Evolutionary conservation across 2,888 invertebrate species (phyloP).

Genomic region (Chrysolina oricalcia): DNA sequence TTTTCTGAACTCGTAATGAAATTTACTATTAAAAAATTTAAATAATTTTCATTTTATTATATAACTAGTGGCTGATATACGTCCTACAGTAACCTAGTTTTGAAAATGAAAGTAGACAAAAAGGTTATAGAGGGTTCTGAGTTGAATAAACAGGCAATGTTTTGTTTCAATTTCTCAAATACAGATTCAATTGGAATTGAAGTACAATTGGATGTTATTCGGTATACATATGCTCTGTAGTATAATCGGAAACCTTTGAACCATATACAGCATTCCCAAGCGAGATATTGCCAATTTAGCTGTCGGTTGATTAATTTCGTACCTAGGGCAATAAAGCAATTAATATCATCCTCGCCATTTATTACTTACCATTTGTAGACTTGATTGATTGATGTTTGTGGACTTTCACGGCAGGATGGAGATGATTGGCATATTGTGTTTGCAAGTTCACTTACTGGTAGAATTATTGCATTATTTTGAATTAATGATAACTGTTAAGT

Average conservation of each 20-base stretch:
- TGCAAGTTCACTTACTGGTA: background rate
- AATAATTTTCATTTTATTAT: too few species aligned
- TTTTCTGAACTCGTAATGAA: too few species aligned
- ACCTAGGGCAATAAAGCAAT: conserved; percentile 28
- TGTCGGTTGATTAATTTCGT: conserved; percentile 26
- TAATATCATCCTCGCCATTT: conserved; percentile 23
- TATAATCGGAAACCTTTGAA: conserved; percentile 11
- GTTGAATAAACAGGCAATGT: too few species aligned
- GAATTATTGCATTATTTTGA: background rate
- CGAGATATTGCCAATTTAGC: conserved; percentile 31
- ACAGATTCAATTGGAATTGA: background rate
- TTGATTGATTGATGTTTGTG: background rate
- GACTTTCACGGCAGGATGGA: background rate
- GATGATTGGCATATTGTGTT: background rate
- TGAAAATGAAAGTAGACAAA: too few species aligned
- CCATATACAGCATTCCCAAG: conserved; percentile 20
- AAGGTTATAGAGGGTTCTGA: too few species aligned
- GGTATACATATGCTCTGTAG: background rate
- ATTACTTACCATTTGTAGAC: conserved; percentile 11
- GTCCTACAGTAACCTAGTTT: too few species aligned
- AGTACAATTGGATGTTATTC: background rate
- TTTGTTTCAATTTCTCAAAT: too few species aligned
- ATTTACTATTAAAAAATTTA: too few species aligned
- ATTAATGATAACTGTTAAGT: background rate
- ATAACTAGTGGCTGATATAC: too few species aligned